A percentile compares a stretch with the other conserved stretches of the same genome.
phyloP scores from a whole-genome alignment of 1,140 invertebrate genomes.

The Eurosta solidaginis region DNA sequence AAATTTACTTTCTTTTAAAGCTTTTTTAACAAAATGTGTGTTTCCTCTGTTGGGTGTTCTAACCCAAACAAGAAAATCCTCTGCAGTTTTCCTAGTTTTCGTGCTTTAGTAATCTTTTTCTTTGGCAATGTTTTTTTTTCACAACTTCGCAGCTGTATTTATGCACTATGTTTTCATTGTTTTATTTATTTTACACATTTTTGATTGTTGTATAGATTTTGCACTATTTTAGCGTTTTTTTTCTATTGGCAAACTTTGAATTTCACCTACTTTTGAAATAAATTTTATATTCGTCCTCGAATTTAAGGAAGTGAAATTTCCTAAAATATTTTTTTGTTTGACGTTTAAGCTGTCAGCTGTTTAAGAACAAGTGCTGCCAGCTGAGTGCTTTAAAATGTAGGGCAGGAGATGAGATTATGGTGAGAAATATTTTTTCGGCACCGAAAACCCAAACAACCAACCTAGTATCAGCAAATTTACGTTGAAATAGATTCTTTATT shows the following conservation, averaged over 20 bases:
- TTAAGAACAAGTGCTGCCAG: no score
- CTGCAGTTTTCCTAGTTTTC: neutral
- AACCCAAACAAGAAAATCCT: neutral
- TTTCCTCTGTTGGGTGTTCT: neutral
- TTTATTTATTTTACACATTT: neutral
- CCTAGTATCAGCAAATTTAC: no score
- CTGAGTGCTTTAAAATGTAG: no score
- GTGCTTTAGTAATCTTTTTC: neutral
- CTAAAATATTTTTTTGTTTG: conserved; percentile 1
- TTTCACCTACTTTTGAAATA: conserved; percentile 11
- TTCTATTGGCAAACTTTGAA: neutral
- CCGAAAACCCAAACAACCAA: no score
- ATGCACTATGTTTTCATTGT: neutral
- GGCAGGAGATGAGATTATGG: no score
- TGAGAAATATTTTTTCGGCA: no score
- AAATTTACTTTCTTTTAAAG: neutral
- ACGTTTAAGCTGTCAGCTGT: neutral
- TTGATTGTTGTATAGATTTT: neutral
- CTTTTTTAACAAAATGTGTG: conserved; percentile 1
- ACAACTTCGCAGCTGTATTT: neutral
- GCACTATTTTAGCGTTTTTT: neutral
- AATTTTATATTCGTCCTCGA: conserved; percentile 20
- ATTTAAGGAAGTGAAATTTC: conserved; percentile 26
- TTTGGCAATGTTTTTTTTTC: neutral
- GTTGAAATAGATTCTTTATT: no score